These are phyloP conservation scores for Paramormyrops hopkinsi DNA, from an alignment of 2,797 vertebrate species.

Conservation along the genomic window DNA sequence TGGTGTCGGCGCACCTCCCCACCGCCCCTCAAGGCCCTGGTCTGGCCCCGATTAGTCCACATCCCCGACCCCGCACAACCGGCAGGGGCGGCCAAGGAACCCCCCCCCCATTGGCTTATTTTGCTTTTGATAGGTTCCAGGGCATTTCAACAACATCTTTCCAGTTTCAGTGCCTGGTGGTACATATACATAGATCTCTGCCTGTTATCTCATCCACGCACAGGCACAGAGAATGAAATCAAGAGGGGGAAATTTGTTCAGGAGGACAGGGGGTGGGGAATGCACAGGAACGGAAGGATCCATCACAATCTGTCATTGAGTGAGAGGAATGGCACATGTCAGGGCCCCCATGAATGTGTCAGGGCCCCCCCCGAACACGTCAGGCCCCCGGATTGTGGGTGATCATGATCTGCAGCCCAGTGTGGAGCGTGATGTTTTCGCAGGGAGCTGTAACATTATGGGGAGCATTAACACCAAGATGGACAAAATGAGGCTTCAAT, in stretches of 20 bases:
- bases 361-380: not conserved
- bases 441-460: not conserved
- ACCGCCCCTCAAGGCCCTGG: too few relatives aligned
- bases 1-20: too few relatives aligned
- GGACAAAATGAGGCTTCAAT: not conserved
- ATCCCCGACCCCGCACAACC: too few relatives aligned
- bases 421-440: not conserved
- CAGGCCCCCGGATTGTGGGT: not conserved
- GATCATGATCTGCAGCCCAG: not conserved
- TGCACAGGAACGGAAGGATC: not conserved
- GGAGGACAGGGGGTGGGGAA: not conserved
- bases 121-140: not conserved
- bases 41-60: too few relatives aligned
- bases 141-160: not conserved
- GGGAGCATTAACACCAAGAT: not conserved
- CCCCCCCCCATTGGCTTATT: not conserved
- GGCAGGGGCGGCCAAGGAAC: too few relatives aligned
- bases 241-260: not conserved
- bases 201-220: not conserved
- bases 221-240: not conserved
- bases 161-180: not conserved
- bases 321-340: not conserved
- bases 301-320: not conserved
- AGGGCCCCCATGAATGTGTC: not conserved
- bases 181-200: not conserved